Conservation (phyloP, 2,888 invertebrate species). For the Meghimatium bilineatum region DNA sequence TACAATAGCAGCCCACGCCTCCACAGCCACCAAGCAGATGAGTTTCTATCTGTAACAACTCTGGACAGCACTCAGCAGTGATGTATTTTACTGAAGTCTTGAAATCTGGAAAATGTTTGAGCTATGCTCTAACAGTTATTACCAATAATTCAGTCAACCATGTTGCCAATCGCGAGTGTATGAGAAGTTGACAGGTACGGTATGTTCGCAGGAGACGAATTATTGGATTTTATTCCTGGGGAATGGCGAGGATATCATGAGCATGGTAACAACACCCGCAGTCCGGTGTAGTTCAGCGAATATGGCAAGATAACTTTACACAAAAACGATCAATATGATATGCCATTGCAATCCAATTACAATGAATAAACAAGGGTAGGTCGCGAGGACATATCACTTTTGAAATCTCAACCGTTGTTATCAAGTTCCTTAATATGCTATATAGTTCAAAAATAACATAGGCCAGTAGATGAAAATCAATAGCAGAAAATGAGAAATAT, state of each 20-base stretch:
- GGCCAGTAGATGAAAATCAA: background rate
- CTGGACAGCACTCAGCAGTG: too few species aligned
- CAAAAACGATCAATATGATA: background rate
- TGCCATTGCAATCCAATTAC: background rate
- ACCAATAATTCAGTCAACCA: too few species aligned
- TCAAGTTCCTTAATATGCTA: background rate
- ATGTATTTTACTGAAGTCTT: background rate
- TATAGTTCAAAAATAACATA: background rate
- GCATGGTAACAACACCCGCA: background rate
- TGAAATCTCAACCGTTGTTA: background rate
- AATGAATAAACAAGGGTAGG: background rate
- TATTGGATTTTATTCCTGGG: constrained; percentile 16
- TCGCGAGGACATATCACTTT: background rate
- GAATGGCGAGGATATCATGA: background rate
- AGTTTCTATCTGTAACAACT: too few species aligned
- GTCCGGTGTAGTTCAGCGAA: background rate
- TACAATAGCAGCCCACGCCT: too few species aligned
- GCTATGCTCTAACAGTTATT: background rate
- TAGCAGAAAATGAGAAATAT: background rate
- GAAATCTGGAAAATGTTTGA: background rate
- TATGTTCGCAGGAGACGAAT: background rate
- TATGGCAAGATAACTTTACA: background rate
- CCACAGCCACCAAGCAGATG: too few species aligned
- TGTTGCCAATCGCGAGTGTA: background rate
- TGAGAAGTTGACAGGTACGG: constrained; percentile 1